These are phyloP conservation scores for Telmatherina bonti DNA, from an alignment of 2,797 vertebrate genomes.

Conservation along the genomic window DNA sequence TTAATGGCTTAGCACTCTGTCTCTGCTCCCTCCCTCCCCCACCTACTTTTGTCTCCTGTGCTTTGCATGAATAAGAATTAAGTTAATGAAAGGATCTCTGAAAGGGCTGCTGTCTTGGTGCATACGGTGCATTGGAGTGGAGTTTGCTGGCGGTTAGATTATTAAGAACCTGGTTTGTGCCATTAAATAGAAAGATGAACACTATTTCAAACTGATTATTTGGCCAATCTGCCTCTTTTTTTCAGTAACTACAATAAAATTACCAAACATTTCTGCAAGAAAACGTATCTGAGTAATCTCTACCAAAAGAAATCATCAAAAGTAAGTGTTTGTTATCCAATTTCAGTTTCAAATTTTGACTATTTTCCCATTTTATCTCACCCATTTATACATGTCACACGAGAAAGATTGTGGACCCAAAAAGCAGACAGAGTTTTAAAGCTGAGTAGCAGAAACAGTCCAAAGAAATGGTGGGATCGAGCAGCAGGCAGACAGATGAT, in stretches of 20 bases:
- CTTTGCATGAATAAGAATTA: constrained; percentile 51
- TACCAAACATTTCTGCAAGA: not conserved
- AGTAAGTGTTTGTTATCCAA: not conserved
- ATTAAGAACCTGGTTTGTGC: constrained; percentile 45
- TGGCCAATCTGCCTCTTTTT: constrained; percentile 28
- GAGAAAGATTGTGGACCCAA: no score
- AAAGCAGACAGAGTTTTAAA: no score
- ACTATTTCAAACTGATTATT: constrained; percentile 49
- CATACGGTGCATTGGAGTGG: constrained; percentile 18
- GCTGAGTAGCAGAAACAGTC: no score
- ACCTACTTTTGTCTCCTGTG: constrained; percentile 33
- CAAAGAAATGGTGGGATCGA: no score
- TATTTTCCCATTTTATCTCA: no score
- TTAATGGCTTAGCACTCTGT: constrained; percentile 74
- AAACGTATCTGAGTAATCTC: no score
- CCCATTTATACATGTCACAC: no score
- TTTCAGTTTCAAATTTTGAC: not conserved
- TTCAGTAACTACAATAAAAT: not conserved
- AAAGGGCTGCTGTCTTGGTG: constrained; percentile 31
- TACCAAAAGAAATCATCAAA: not conserved
- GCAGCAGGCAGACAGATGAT: no score
- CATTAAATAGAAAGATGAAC: constrained; percentile 57
- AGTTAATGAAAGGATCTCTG: constrained; percentile 56
- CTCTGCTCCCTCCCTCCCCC: constrained; percentile 35
- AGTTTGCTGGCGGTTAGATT: constrained; percentile 28